Evolutionary conservation across 2,113 vertebrate genomes (phyloP), one percentile per base, ranked within the genome.

Genomic region (Antidorcas marsupialis): DNA sequence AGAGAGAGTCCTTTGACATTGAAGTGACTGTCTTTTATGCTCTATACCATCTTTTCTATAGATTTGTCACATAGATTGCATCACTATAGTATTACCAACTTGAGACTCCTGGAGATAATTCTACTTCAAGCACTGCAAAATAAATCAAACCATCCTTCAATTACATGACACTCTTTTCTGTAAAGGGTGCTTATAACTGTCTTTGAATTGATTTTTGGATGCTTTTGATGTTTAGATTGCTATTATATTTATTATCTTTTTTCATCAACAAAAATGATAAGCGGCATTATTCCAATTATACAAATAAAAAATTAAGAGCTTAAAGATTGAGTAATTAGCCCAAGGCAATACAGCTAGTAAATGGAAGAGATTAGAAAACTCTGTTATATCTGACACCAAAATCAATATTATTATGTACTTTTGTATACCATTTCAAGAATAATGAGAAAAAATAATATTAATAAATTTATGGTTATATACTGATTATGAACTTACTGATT

Each of bases 361-460:
- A 13, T 83, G 21, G 28, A 45, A 97, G 7, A 97, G 28, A 93
- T 30, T 96, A 94, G 91, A 94, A 84, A 78, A 83, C 10, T 89
- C 39, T 47, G 47, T 64, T 95, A 52, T 87, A 19, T 67, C 16
- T 92, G n/a, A 90, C 12, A 95, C 12, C 3, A 59, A 96, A 92
- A 33, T 90, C 53, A 88, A 86, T 67, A 23, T 86, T 95, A 91
- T 88, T 92, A 85, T 92, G 84, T 67, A 92, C 0, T 92, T 94
- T 52, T 85, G 6, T n/a, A 33, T 67, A 67, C 4, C 33, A 93
- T 96, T 87, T 11, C 5, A 95, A 89, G 19, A 96, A 91, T 60
- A 94, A 92, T 87, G 39, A 50, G 25, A 6, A 62, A 96, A 96
- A 94, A 59, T 12, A 57, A 87, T 85, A 2, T n/a, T 50, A 95